Percentiles rank a stretch among this genome's conserved stretches.
These are phyloP conservation scores for Leptoclinus maculatus DNA, from an alignment of 2,797 vertebrate genomes.

Conservation along the genomic window DNA sequence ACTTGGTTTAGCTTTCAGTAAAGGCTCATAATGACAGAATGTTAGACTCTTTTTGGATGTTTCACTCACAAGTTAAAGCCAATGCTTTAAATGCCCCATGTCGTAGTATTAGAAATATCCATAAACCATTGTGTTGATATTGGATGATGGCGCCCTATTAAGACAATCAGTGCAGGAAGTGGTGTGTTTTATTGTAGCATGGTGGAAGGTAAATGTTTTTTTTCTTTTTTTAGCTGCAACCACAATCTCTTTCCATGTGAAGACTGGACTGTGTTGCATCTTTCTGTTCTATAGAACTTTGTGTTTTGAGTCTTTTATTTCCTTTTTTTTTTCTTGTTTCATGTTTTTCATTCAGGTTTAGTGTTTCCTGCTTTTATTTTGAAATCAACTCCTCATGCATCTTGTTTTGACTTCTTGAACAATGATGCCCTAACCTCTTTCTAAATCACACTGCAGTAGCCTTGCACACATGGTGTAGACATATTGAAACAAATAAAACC, in stretches of 20 bases:
- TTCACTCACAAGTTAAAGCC: not conserved
- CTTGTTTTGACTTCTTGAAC: too few species aligned
- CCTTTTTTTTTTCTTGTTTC: too few species aligned
- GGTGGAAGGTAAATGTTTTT: not conserved
- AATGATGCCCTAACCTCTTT: too few species aligned
- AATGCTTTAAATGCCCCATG: not conserved
- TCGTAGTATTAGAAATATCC: not conserved
- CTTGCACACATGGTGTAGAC: not conserved
- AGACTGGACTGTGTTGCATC: not conserved
- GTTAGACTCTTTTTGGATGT: not conserved
- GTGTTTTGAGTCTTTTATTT: too few species aligned
- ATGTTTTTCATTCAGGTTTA: too few species aligned
- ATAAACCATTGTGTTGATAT: not conserved
- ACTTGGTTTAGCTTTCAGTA: not conserved
- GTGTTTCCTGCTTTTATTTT: too few species aligned
- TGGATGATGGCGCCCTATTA: not conserved
- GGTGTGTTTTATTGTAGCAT: not conserved
- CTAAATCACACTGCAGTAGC: not conserved
- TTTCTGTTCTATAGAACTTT: not conserved
- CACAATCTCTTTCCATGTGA: not conserved
- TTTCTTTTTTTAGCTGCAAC: not conserved
- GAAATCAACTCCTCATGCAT: too few species aligned
- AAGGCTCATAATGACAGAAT: not conserved
- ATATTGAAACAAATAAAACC: not conserved
- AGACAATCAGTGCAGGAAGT: not conserved